Evolutionary conservation across 2,888 invertebrate genomes (phyloP).

Genomic region (Spilarctia lutea): DNA sequence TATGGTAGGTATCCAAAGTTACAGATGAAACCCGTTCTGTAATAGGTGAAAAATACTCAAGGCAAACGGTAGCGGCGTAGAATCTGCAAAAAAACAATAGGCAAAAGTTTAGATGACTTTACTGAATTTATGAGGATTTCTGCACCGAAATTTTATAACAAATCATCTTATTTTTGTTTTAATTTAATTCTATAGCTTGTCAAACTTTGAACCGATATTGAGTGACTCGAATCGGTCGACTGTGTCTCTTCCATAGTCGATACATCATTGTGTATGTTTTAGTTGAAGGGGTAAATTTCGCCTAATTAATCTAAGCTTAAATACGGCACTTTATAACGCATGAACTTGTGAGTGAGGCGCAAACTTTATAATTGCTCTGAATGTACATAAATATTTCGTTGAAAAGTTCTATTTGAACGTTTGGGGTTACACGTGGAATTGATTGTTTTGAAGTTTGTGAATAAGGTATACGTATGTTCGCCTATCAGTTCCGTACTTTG

Average conservation of each 20-base stretch:
- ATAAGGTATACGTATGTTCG: conserved; percentile 2
- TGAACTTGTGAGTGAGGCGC: conserved; percentile 46
- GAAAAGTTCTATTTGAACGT: conserved; percentile 51
- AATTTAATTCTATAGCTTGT: neutral
- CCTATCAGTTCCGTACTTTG: neutral
- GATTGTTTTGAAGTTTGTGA: conserved; percentile 21
- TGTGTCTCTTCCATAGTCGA: conserved; percentile 33
- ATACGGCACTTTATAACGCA: conserved; percentile 53
- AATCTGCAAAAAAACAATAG: too few relatives aligned
- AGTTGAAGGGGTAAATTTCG: conserved; percentile 51
- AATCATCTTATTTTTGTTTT: neutral
- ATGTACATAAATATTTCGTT: conserved; percentile 56
- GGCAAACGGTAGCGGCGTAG: too few relatives aligned
- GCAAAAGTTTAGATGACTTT: too few relatives aligned
- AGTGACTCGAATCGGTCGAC: neutral
- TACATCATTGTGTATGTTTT: conserved; percentile 42
- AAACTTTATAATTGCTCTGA: conserved; percentile 59
- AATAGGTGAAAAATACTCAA: too few relatives aligned
- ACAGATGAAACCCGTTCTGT: too few relatives aligned
- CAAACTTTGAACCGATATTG: neutral
- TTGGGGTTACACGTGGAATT: conserved; percentile 26
- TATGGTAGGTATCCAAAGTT: too few relatives aligned
- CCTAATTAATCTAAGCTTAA: conserved; percentile 61
- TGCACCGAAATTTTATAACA: too few relatives aligned
- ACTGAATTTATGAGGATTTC: too few relatives aligned